Base-by-base conservation (phyloP, 1,140 invertebrate genomes). In the Chrysoperla carnea region DNA sequence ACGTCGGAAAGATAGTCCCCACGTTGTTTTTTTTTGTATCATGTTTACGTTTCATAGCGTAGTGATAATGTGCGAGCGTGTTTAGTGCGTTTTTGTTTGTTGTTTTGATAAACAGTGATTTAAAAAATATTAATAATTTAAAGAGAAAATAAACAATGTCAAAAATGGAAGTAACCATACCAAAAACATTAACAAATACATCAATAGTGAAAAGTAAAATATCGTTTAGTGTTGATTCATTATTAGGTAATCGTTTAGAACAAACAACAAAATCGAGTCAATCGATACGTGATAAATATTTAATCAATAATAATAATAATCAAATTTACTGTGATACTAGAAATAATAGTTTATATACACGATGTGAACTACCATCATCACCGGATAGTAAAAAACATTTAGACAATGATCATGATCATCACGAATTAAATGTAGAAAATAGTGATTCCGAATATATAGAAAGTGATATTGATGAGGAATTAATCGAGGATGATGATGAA, bases 221-320 rank as follows among this genome's bases (percentile, higher is more conserved):
- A 37, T 59, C 56, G 12, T 61, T 61, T 46, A 61, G 59, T 51
- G 59, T 61, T 3, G 59, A 61, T 45, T 59, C 59, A 6, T 45
- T 61, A 12, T 42, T 61, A 11, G 31, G 31, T 11, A 33, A 9
- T 33, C n/a, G 31, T 33, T 11, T 12, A 33, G 17, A 33, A 33
- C 31, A 33, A 12, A 33, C 31, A 4, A 12, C 8, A 11, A 9
- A 33, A 33, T 33, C 31, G 8, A 12, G n/a, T 11, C 31, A 33
- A 12, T 33, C 8, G 31, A 33, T 33, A 9, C 17, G 17, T 23
- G 17, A 23, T 23, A 23, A 23, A 23, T 23, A 23, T 23, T 23
- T 23, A 23, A 23, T 23, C 2, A 23, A 23, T 23, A 23, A 23
- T 23, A 23, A 23, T 23, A 23, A 23, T 23, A 23, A 23, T 23